Conservation (phyloP, 2,797 vertebrate species). For the Morus bassanus region DNA sequence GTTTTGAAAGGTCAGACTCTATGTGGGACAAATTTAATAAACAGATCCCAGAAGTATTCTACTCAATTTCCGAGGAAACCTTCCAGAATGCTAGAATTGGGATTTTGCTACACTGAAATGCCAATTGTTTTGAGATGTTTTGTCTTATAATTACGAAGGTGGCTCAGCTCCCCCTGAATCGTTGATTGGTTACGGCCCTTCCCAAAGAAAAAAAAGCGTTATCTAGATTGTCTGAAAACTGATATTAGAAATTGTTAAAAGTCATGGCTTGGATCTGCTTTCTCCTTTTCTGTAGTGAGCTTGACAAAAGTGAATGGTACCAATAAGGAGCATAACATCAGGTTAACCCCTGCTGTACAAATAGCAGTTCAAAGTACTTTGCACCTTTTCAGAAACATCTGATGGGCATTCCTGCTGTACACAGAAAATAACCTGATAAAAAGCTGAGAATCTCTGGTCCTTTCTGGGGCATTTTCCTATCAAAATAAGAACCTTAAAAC, state of each 20-base stretch:
- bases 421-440: neutral
- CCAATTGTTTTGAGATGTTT: constrained; percentile 19
- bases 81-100: neutral
- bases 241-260: neutral
- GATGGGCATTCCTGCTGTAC: neutral
- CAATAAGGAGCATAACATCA: neutral
- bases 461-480: neutral
- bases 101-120: constrained; percentile 37
- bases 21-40: constrained; percentile 64
- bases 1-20: constrained; percentile 59
- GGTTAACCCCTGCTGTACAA: neutral
- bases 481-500: neutral
- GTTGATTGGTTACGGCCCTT: neutral
- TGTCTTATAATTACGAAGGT: constrained; percentile 31
- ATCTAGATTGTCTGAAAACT: neutral
- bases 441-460: neutral
- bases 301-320: neutral
- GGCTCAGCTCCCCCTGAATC: neutral
- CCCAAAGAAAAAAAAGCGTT: neutral
- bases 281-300: neutral
- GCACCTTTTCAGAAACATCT: neutral
- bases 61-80: constrained; percentile 24
- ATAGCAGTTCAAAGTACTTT: neutral
- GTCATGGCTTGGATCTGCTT: neutral
- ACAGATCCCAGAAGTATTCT: constrained; percentile 32